phyloP scores from a whole-genome alignment of 2,113 vertebrate genomes.

The Phoxinus phoxinus region DNA sequence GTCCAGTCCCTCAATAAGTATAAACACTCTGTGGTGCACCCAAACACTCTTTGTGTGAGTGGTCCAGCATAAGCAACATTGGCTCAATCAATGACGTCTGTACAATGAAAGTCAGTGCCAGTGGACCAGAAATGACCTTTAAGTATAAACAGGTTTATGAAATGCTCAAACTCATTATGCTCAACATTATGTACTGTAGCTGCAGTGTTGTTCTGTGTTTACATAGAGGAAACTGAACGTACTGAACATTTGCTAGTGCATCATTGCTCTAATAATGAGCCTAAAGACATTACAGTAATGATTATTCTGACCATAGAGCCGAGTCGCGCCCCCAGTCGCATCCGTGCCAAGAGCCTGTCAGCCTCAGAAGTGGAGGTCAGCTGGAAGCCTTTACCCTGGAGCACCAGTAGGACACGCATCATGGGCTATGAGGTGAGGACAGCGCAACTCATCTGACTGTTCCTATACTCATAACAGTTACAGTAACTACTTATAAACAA shows the following conservation, averaged over 20 bases:
- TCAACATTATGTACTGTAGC: not conserved
- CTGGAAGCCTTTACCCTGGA: conserved; percentile 86
- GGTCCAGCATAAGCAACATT: not conserved
- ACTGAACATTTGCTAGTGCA: not conserved
- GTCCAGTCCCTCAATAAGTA: not conserved
- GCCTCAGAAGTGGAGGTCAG: conserved; percentile 89
- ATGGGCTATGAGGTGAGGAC: conserved; percentile 88
- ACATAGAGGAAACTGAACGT: not conserved
- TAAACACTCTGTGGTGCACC: not conserved
- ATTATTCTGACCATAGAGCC: conserved; percentile 79
- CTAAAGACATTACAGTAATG: not conserved
- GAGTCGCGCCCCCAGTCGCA: conserved; percentile 80
- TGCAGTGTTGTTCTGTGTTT: not conserved
- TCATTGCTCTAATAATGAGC: not conserved
- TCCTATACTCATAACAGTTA: not conserved
- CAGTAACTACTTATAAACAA: not conserved
- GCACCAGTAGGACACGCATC: conserved; percentile 86
- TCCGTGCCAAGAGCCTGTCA: conserved; percentile 86
- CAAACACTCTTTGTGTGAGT: not conserved
- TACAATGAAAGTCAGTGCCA: not conserved
- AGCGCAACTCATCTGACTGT: conserved; percentile 33
- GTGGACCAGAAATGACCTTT: not conserved
- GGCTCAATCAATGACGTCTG: not conserved
- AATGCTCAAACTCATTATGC: not conserved
- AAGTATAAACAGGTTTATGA: not conserved